Evolutionary conservation across 2,888 invertebrate genomes (phyloP).

Genomic region (Trisateles emortualis): DNA sequence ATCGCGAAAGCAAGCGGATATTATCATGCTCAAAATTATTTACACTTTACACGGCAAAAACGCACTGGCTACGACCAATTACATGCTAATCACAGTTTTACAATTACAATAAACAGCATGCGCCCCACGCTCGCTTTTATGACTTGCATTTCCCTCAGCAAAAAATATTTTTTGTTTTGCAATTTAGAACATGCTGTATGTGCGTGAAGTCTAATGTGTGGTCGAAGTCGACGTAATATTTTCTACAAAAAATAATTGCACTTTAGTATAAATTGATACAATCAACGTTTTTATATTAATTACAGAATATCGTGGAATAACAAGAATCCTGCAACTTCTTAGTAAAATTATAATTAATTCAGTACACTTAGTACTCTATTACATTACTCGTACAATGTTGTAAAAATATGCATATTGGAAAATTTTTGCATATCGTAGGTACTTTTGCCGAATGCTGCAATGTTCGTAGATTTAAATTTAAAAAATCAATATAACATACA

Average conservation of each 20-base stretch:
- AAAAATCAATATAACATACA: slow-evolving; percentile 8
- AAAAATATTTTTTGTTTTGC: slow-evolving; percentile 27
- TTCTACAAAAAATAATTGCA: too few relatives aligned
- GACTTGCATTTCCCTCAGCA: slow-evolving; percentile 50
- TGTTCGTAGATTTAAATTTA: not conserved
- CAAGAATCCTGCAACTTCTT: too few relatives aligned
- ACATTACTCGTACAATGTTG: too few relatives aligned
- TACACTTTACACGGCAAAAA: slow-evolving; percentile 63
- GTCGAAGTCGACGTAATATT: not conserved
- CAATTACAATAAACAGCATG: slow-evolving; percentile 63
- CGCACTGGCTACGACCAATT: slow-evolving; percentile 60
- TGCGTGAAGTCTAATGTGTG: slow-evolving; percentile 16
- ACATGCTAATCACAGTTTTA: slow-evolving; percentile 75
- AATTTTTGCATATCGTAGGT: too few relatives aligned
- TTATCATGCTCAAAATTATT: slow-evolving; percentile 59
- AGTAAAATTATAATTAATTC: too few relatives aligned
- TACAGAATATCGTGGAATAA: too few relatives aligned
- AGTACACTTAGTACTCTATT: too few relatives aligned
- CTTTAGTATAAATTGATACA: too few relatives aligned
- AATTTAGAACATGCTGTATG: slow-evolving; percentile 35
- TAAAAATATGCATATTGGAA: too few relatives aligned
- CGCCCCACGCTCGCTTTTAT: slow-evolving; percentile 46
- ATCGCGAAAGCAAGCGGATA: slow-evolving; percentile 58
- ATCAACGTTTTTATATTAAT: too few relatives aligned
- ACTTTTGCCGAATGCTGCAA: not conserved